These are phyloP conservation scores for Trinorchestia longiramus DNA, from an alignment of 1,140 invertebrate genomes.

Conservation along the genomic window DNA sequence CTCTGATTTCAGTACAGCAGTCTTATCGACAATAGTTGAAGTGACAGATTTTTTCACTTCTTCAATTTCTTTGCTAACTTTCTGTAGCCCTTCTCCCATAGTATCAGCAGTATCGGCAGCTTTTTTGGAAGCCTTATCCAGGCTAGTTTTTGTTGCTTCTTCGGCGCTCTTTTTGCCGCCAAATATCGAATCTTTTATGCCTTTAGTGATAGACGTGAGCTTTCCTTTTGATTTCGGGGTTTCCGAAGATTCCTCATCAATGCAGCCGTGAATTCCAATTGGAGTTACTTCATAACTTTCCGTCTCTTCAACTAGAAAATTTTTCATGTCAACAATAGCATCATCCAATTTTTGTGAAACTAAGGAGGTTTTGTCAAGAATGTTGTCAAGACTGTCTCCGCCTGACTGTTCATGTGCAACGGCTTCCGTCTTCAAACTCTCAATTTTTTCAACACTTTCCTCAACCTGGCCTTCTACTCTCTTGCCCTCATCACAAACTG, in stretches of 20 bases:
- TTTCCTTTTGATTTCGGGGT: not conserved
- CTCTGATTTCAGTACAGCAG: not conserved
- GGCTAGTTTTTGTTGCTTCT: not conserved
- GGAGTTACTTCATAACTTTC: conserved; percentile 5
- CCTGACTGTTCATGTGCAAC: not conserved
- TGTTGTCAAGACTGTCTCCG: not conserved
- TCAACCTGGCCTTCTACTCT: not conserved
- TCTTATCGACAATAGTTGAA: not conserved
- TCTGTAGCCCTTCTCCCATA: not conserved
- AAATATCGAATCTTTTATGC: conserved; percentile 31
- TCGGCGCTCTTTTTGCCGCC: conserved; percentile 17
- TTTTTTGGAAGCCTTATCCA: not conserved
- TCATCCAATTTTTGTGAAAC: not conserved
- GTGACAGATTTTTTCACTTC: not conserved
- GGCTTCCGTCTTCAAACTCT: not conserved
- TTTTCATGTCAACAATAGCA: not conserved
- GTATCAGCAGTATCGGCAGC: not conserved
- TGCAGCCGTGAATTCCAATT: conserved; percentile 29
- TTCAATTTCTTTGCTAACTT: not conserved
- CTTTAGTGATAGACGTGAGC: conserved; percentile 35
- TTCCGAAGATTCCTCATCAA: not conserved
- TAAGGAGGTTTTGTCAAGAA: not conserved
- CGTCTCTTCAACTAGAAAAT: not conserved
- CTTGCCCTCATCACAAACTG: not conserved
- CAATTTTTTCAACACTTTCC: not conserved